Evolutionary conservation across 1,140 invertebrate genomes (phyloP).

Genomic region (Zaprionus taronus): DNA sequence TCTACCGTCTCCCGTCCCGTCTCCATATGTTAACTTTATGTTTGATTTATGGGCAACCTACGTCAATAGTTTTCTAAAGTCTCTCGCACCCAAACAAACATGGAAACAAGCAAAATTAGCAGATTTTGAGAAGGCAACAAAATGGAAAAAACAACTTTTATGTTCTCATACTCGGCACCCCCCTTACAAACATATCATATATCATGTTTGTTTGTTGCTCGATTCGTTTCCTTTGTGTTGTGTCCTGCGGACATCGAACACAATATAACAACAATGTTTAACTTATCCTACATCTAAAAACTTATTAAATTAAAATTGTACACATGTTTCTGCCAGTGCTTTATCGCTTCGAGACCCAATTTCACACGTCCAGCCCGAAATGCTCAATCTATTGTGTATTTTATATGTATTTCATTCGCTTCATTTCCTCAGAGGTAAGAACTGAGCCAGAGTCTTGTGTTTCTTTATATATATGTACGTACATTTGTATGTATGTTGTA

Average conservation of each 20-base stretch:
- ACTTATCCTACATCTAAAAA: conserved; percentile 66
- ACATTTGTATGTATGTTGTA: not conserved
- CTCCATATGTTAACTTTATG: conserved; percentile 58
- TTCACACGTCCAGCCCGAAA: conserved; percentile 48
- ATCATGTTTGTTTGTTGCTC: conserved; percentile 13
- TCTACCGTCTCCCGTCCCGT: no score
- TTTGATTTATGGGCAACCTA: conserved; percentile 70
- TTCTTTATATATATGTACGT: no score
- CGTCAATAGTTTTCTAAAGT: conserved; percentile 11
- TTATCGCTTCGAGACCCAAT: conserved; percentile 17
- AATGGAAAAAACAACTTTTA: conserved; percentile 25
- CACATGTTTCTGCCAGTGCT: conserved; percentile 62
- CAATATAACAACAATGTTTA: conserved; percentile 65
- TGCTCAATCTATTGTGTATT: conserved; percentile 74
- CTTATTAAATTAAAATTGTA: conserved; percentile 83
- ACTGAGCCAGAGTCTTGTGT: not conserved
- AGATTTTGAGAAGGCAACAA: conserved; percentile 46
- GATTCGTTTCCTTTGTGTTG: conserved; percentile 32
- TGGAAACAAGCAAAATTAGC: conserved; percentile 77
- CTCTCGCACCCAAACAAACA: conserved; percentile 37
- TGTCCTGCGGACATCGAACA: conserved; percentile 8
- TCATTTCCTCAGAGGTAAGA: not conserved
- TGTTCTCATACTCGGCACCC: no score
- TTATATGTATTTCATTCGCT: no score
- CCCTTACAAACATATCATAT: conserved; percentile 29